Evolutionary conservation across 2,113 vertebrate genomes (phyloP).

Genomic region (Ciconia maguari): DNA sequence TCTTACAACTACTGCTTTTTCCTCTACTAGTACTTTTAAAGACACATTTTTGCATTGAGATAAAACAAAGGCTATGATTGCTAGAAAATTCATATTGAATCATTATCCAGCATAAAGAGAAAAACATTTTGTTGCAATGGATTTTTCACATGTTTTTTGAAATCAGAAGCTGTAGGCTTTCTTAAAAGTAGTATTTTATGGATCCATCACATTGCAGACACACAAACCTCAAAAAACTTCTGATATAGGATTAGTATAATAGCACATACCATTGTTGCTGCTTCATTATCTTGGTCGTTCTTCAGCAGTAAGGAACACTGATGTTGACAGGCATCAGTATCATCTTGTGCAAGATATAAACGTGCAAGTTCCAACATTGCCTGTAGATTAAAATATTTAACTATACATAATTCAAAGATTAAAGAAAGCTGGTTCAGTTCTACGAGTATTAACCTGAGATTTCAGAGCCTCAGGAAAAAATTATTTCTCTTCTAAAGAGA

Average conservation of each 20-base stretch:
- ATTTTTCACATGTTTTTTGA: background rate
- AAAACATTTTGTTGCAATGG: background rate
- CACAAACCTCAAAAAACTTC: background rate
- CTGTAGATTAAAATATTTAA: conserved; percentile 63
- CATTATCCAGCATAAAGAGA: background rate
- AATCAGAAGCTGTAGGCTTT: background rate
- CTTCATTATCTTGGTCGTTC: conserved; percentile 89
- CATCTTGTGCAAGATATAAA: conserved; percentile 87
- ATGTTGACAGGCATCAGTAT: conserved; percentile 86
- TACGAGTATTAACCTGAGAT: background rate
- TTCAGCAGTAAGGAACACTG: conserved; percentile 89
- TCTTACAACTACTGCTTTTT: background rate
- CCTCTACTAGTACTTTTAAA: background rate
- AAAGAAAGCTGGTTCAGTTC: background rate
- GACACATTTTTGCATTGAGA: background rate
- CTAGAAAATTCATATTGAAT: background rate
- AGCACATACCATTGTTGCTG: conserved; percentile 81
- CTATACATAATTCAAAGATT: background rate
- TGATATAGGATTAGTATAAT: background rate
- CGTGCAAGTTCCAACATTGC: conserved; percentile 93
- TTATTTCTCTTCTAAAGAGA: background rate
- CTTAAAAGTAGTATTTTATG: background rate
- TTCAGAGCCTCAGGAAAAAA: background rate
- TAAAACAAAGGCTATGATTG: background rate
- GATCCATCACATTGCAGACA: background rate